These are phyloP conservation scores for Paramormyrops hopkinsi DNA, from an alignment of 2,797 vertebrate genomes.

Conservation along the genomic window DNA sequence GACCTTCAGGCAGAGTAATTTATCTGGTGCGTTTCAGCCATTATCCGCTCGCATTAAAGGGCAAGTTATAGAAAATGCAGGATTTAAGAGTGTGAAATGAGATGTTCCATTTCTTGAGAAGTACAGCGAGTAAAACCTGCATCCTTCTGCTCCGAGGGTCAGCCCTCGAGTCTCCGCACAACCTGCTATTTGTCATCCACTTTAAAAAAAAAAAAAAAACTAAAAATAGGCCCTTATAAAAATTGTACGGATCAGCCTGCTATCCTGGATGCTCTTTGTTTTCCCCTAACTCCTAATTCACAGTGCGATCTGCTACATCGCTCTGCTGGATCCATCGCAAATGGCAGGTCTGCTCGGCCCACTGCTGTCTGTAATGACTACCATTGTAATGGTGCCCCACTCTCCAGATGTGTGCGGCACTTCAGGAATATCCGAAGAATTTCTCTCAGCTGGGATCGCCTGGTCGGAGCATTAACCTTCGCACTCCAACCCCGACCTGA, in stretches of 20 bases:
- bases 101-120: conserved; percentile 4
- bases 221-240: neutral
- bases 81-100: neutral
- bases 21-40: neutral
- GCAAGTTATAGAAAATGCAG: neutral
- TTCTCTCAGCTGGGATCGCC: neutral
- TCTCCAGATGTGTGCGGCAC: neutral
- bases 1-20: neutral
- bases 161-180: neutral
- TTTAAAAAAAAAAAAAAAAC: neutral
- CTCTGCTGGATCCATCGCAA: neutral
- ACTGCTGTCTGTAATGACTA: neutral
- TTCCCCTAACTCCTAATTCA: neutral
- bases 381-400: neutral
- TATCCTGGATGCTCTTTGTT: neutral
- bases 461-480: neutral
- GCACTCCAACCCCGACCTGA: neutral
- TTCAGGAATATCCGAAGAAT: neutral
- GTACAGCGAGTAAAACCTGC: neutral
- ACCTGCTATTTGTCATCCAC: neutral
- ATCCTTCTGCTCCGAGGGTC: neutral
- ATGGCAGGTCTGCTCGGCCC: neutral
- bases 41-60: conserved; percentile 3
- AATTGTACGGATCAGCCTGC: neutral
- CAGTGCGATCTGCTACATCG: neutral